phyloP scores from a whole-genome alignment of 2,888 invertebrate species.

The Troides helena region DNA sequence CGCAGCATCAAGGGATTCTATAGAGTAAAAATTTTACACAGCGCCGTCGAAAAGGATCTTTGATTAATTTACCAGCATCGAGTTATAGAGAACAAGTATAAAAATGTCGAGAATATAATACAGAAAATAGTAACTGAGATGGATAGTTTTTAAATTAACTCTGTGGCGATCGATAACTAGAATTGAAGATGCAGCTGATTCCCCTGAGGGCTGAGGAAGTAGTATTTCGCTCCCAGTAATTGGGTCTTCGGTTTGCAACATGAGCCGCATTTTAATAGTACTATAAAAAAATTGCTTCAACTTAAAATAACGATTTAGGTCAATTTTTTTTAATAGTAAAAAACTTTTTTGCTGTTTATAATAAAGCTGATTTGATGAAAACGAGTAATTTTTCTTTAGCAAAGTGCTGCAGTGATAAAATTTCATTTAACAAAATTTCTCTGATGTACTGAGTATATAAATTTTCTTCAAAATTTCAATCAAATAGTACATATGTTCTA shows the following conservation, averaged over 20 bases:
- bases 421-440: not conserved
- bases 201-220: not conserved
- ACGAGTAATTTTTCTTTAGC: not conserved
- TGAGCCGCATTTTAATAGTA: not conserved
- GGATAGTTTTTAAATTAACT: not conserved
- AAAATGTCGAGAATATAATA: too few relatives aligned
- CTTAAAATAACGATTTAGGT: not conserved
- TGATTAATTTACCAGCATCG: not conserved
- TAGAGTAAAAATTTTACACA: constrained; percentile 4
- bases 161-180: not conserved
- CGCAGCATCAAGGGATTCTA: constrained; percentile 13
- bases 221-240: constrained; percentile 2
- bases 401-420: not conserved
- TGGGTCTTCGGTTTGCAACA: not conserved
- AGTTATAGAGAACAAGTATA: not conserved
- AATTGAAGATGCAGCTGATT: not conserved
- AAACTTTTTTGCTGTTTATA: not conserved
- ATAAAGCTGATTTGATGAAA: not conserved
- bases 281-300: not conserved
- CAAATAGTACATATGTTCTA: too few relatives aligned
- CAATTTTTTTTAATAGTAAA: too few relatives aligned
- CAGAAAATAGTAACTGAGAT: not conserved
- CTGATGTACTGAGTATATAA: not conserved
- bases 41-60: not conserved
- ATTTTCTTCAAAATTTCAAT: too few relatives aligned